Conservation (phyloP, 2,797 vertebrate genomes). For the Yasuhikotakia modesta region DNA sequence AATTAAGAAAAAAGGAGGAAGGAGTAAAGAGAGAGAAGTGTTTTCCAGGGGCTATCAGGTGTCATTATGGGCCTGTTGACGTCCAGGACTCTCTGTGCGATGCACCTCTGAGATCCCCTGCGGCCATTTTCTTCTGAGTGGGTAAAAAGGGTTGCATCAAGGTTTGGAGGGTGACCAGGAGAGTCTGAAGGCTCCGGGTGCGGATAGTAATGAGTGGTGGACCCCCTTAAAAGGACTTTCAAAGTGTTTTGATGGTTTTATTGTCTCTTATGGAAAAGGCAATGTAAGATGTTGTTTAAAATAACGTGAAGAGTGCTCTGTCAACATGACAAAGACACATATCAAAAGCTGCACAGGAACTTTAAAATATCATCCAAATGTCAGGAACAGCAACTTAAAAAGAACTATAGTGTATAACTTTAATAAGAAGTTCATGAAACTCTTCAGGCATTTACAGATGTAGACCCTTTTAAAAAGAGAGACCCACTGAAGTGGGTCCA, state of each 20-base stretch:
- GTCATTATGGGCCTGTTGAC: constrained; percentile 82
- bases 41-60: constrained; percentile 74
- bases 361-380: neutral
- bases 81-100: constrained; percentile 79
- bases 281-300: neutral
- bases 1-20: constrained; percentile 43
- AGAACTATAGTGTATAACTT: neutral
- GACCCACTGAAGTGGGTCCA: neutral
- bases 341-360: neutral
- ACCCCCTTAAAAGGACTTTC: constrained; percentile 17
- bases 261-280: constrained; percentile 5
- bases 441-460: neutral
- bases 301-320: neutral
- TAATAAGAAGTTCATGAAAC: neutral
- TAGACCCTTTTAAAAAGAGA: neutral
- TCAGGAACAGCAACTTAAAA: neutral
- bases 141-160: constrained; percentile 73
- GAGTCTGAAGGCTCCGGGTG: constrained; percentile 57
- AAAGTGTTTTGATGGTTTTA: constrained; percentile 15
- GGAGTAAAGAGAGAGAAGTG: constrained; percentile 66
- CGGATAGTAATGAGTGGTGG: constrained; percentile 46
- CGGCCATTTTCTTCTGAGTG: constrained; percentile 75
- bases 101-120: constrained; percentile 74
- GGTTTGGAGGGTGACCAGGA: constrained; percentile 55
- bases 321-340: neutral